Conservation (phyloP, 2,888 invertebrate species). For the Pyralis farinalis region DNA sequence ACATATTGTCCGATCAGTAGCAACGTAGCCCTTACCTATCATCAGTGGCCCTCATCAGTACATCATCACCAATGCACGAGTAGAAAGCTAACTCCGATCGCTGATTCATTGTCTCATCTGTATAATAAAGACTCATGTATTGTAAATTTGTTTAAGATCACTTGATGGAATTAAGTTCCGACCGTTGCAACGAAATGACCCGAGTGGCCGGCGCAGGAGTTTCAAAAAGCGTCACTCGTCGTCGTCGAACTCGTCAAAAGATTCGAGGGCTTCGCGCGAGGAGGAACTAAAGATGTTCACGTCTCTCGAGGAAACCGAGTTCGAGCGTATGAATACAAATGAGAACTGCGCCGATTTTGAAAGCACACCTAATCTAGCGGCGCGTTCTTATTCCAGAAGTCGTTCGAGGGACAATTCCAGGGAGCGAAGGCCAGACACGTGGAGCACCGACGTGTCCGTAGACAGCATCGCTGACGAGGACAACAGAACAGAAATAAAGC, state of each 20-base stretch:
- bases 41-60: slow-evolving; percentile 23
- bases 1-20: slow-evolving; percentile 47
- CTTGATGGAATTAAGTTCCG: slow-evolving; percentile 84
- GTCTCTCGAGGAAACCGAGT: slow-evolving; percentile 83
- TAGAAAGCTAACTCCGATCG: slow-evolving; percentile 36
- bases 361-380: slow-evolving; percentile 73
- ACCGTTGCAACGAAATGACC: slow-evolving; percentile 82
- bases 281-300: slow-evolving; percentile 84
- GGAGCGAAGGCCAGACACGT: slow-evolving; percentile 49
- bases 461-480: slow-evolving; percentile 44
- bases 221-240: slow-evolving; percentile 83
- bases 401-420: slow-evolving; percentile 65
- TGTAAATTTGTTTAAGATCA: slow-evolving; percentile 78
- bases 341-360: slow-evolving; percentile 44
- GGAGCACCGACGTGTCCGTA: slow-evolving; percentile 46
- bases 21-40: slow-evolving; percentile 42
- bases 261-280: slow-evolving; percentile 82
- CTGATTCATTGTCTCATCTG: slow-evolving; percentile 48
- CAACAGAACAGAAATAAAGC: slow-evolving; percentile 28
- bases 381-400: slow-evolving; percentile 79
- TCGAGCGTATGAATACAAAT: slow-evolving; percentile 56
- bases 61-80: slow-evolving; percentile 49
- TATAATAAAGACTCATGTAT: slow-evolving; percentile 66
- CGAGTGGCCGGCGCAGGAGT: slow-evolving; percentile 81
- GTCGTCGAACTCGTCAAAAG: slow-evolving; percentile 81